Evolutionary conservation across 2,888 invertebrate genomes (phyloP).

Genomic region (Timandra comae): DNA sequence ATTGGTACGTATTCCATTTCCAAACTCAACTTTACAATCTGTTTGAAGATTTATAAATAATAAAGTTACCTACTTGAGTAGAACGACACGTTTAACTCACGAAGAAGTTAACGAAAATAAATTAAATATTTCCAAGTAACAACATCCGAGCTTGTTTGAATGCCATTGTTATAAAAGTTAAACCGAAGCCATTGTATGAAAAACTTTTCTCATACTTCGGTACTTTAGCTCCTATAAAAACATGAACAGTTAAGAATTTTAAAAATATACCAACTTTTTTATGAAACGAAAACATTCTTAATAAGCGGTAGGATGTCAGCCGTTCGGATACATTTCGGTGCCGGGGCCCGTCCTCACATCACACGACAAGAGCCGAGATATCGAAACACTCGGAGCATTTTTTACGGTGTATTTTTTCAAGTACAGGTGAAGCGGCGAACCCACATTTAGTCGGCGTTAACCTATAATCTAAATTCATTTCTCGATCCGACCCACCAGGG

Average conservation of each 20-base stretch:
- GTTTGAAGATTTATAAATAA: neutral
- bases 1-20: neutral
- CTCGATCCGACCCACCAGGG: constrained; percentile 70
- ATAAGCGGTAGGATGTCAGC: constrained; percentile 47
- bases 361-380: constrained; percentile 29
- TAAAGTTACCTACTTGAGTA: neutral
- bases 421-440: constrained; percentile 68
- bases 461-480: constrained; percentile 78
- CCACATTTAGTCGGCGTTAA: constrained; percentile 75
- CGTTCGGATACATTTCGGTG: constrained; percentile 21
- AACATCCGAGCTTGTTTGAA: constrained; percentile 14
- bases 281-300: constrained; percentile 44
- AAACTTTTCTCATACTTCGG: constrained; percentile 37
- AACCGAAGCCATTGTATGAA: constrained; percentile 16
- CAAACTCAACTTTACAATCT: too few species aligned
- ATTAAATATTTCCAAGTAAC: constrained; percentile 17
- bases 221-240: constrained; percentile 27
- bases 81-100: neutral
- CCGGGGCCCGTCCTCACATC: constrained; percentile 23
- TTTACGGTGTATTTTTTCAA: constrained; percentile 57
- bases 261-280: constrained; percentile 39
- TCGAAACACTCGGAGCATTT: constrained; percentile 30
- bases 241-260: constrained; percentile 37
- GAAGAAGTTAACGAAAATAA: constrained; percentile 15
- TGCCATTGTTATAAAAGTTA: constrained; percentile 19